These are phyloP conservation scores for Pterocles burchelli DNA, from an alignment of 2,113 vertebrate species.

Conservation along the genomic window DNA sequence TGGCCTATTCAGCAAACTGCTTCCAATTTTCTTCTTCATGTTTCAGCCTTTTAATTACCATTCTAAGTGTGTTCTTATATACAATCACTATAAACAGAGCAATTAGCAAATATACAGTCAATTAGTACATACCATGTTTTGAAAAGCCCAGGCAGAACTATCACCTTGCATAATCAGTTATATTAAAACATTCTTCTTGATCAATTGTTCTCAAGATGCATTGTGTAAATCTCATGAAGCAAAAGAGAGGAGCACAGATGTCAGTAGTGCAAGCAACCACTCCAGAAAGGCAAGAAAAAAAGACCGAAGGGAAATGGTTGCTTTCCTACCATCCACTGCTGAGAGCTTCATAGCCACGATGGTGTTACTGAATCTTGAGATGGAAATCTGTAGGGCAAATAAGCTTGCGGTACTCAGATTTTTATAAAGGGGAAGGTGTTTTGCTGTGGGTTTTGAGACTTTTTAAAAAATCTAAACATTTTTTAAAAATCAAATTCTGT, in stretches of 20 bases:
- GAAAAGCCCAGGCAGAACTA: not conserved
- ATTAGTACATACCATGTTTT: not conserved
- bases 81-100: not conserved
- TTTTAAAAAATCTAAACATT: not conserved
- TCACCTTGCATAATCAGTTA: not conserved
- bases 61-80: not conserved
- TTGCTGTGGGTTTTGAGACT: not conserved
- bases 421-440: not conserved
- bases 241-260: not conserved
- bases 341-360: not conserved
- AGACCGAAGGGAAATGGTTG: not conserved
- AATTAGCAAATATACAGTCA: not conserved
- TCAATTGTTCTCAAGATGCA: not conserved
- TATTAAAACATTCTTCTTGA: not conserved
- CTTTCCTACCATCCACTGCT: not conserved
- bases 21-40: not conserved
- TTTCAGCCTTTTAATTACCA: not conserved
- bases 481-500: not conserved
- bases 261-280: rapidly evolving
- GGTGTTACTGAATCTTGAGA: not conserved
- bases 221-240: not conserved
- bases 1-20: not conserved
- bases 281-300: not conserved
- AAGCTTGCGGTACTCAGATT: not conserved
- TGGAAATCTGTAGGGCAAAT: not conserved